These are phyloP conservation scores for Drosophila equinoxialis DNA, from an alignment of 1,140 invertebrate species.

Conservation along the genomic window DNA sequence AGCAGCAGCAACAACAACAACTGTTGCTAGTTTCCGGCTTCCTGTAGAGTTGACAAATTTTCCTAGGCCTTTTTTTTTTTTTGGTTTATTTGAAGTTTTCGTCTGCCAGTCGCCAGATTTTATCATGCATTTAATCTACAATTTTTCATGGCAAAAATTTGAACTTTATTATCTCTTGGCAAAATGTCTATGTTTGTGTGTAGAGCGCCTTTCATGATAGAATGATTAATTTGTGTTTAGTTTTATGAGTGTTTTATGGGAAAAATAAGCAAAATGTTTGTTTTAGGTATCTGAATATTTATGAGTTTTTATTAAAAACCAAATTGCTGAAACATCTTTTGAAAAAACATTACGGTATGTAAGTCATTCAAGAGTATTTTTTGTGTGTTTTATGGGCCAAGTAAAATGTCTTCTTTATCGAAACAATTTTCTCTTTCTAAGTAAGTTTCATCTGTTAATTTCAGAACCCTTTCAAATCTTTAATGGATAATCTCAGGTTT, in stretches of 20 bases:
- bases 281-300: background rate
- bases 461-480: background rate
- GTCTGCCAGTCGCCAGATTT: constrained; percentile 16
- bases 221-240: background rate
- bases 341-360: background rate
- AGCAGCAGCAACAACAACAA: constrained; percentile 54
- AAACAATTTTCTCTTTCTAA: no score
- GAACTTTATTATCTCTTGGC: constrained; percentile 8
- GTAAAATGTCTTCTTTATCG: background rate
- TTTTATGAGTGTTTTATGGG: constrained; percentile 1
- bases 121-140: constrained; percentile 9
- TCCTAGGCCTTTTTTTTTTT: constrained; percentile 3
- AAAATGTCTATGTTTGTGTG: background rate
- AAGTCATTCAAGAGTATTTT: background rate
- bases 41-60: constrained; percentile 74
- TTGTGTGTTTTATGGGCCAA: background rate
- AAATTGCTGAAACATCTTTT: background rate
- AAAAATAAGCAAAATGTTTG: background rate
- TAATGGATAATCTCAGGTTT: no score
- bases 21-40: constrained; percentile 79
- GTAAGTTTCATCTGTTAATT: no score
- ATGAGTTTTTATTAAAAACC: no score
- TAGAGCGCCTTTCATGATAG: background rate
- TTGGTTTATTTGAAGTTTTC: constrained; percentile 2
- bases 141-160: constrained; percentile 12